Evolutionary conservation across 2,113 vertebrate genomes (phyloP), one percentile per base, ranked within the genome.

Genomic region (Pterocles orientalis): DNA sequence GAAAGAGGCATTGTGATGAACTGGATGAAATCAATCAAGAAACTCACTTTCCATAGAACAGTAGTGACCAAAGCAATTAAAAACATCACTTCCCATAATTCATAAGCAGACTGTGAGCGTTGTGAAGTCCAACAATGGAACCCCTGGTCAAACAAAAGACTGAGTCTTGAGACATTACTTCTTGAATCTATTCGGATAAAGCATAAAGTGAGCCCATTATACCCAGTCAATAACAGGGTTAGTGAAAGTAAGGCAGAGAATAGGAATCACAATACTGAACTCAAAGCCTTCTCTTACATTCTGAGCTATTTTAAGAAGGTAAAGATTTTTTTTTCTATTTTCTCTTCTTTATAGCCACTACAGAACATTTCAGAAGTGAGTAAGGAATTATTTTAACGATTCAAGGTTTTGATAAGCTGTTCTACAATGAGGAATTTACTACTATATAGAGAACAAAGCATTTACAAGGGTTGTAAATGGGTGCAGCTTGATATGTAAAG

Each of bases 301-400:
- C 41, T 13, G 14, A 69, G 82, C 31, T 95, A 93, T 94, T 96
- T 97, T 83, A 77, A 77, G 78, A 75, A 48, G 18, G 11, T 57
- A 90, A 90, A 82, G 65, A 41, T 36, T 39, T 89, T 82, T 65
- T 83, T 56, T 60, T 16, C 39, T 75, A 11, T 71, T 82, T 84
- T 68, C 12, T 33, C 10, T 71, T 65, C 70, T 61, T 80, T 80
- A 10, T 11, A 61, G n/a, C 54, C 62, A 65, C 50, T 93, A 69
- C 11, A 76, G 66, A 90, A 60, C 41, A 73, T 62, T 88, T 90
- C 66, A 70, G 36, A 93, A 25, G 33, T 14, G 25, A 57, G 9
- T 9, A 86, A 66, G 26, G n/a, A 72, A 61, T 65, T 85, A 57
- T 76, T 77, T 83, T 66, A 92, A 51, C 1, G 7, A 80, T 25